These are phyloP conservation scores for Erythrolamprus reginae DNA, from an alignment of 2,113 vertebrate species.

Conservation along the genomic window DNA sequence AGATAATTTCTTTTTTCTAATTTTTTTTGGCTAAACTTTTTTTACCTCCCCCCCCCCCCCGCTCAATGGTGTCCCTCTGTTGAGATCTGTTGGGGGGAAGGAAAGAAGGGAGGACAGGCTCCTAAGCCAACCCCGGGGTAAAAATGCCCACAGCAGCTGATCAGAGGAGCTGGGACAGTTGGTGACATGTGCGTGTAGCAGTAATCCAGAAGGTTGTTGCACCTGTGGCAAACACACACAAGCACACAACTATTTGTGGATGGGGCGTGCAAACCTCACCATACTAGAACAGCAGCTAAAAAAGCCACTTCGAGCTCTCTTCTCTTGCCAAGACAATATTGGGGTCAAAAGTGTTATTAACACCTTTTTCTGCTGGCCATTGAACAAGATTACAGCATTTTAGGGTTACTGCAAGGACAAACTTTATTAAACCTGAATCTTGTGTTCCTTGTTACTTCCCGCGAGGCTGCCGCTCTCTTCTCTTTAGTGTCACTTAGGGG, in stretches of 20 bases:
- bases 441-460: background rate
- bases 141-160: background rate
- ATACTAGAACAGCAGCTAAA: background rate
- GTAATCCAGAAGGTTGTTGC: background rate
- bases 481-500: background rate
- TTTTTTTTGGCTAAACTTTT: no score
- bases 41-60: no score
- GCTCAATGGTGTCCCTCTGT: no score
- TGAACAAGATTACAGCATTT: background rate
- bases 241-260: background rate
- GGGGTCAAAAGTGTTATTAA: background rate
- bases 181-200: background rate
- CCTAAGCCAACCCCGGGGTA: background rate
- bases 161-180: background rate
- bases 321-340: background rate
- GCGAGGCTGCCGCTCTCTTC: background rate
- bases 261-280: background rate
- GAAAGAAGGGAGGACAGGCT: background rate
- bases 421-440: background rate
- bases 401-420: background rate
- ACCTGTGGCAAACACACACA: background rate
- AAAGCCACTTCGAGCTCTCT: background rate
- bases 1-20: no score
- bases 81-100: background rate
- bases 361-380: background rate